Evolutionary conservation across 23 tunicate genomes (phyloP).

Genomic region (Oikopleura dioica): DNA sequence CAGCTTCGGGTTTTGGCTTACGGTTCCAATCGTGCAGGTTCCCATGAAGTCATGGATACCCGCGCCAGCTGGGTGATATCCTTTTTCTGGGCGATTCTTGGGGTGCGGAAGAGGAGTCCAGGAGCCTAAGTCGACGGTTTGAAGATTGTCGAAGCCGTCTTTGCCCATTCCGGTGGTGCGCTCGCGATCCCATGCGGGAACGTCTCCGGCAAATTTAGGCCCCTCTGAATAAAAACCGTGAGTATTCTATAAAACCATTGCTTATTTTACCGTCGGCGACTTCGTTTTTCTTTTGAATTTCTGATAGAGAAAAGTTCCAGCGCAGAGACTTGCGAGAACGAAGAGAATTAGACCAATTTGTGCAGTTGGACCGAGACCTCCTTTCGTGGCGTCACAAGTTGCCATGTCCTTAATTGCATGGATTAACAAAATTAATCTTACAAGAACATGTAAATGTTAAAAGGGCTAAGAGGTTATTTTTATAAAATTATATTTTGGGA

Average conservation of each 20-base stretch:
- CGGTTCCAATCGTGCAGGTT: slow-evolving; percentile 9
- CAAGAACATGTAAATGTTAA: too few relatives aligned
- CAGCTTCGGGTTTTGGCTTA: not conserved
- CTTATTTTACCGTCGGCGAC: too few relatives aligned
- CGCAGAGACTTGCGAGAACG: not conserved
- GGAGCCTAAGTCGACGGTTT: not conserved
- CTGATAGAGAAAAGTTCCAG: not conserved
- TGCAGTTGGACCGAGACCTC: not conserved
- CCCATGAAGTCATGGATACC: slow-evolving; percentile 12
- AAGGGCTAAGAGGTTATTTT: too few relatives aligned
- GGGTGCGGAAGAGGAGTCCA: slow-evolving; percentile 1
- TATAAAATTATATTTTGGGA: too few relatives aligned
- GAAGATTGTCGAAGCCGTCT: not conserved
- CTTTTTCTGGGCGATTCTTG: not conserved
- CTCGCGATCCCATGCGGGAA: not conserved
- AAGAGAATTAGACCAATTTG: not conserved
- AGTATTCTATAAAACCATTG: too few relatives aligned
- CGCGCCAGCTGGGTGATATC: not conserved
- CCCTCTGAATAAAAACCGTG: not conserved
- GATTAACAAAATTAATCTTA: too few relatives aligned
- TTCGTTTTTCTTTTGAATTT: not conserved
- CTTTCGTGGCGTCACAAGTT: not conserved
- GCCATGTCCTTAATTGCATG: too few relatives aligned
- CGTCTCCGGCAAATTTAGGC: slow-evolving; percentile 7
- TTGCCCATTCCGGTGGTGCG: not conserved